Conservation (phyloP, 1,140 invertebrate genomes). For the Platyscapa corneri region DNA sequence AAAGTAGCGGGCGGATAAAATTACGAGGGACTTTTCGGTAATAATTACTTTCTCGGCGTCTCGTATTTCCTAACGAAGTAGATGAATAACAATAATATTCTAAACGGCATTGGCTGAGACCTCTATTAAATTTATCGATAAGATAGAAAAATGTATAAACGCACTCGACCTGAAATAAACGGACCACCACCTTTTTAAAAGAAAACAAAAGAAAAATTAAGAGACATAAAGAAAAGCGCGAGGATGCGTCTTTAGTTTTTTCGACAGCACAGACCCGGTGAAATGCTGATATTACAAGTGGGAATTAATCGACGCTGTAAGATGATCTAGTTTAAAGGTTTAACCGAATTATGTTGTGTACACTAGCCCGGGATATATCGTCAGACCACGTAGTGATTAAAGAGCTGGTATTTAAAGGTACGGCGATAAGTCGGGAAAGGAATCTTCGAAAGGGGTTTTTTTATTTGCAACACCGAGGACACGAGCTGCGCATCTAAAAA, state of each 20-base stretch:
- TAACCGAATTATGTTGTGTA: constrained; percentile 54
- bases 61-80: background rate
- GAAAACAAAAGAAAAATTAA: background rate
- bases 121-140: constrained; percentile 14
- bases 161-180: constrained; percentile 35
- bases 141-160: background rate
- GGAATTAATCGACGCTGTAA: constrained; percentile 8
- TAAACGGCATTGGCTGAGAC: constrained; percentile 4
- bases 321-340: constrained; percentile 57
- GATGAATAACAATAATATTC: constrained; percentile 3
- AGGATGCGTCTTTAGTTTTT: background rate
- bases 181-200: constrained; percentile 12
- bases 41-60: background rate
- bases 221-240: background rate
- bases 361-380: constrained; percentile 66
- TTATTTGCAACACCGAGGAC: background rate
- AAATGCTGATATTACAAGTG: constrained; percentile 25
- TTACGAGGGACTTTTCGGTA: background rate
- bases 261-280: constrained; percentile 7
- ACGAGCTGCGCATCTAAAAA: background rate
- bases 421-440: constrained; percentile 1
- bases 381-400: constrained; percentile 62
- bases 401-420: constrained; percentile 33
- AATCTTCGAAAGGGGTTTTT: background rate
- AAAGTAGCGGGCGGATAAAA: background rate